phyloP scores from a whole-genome alignment of 2,888 invertebrate species.

The Pseudococcus jackbeardsleyi region DNA sequence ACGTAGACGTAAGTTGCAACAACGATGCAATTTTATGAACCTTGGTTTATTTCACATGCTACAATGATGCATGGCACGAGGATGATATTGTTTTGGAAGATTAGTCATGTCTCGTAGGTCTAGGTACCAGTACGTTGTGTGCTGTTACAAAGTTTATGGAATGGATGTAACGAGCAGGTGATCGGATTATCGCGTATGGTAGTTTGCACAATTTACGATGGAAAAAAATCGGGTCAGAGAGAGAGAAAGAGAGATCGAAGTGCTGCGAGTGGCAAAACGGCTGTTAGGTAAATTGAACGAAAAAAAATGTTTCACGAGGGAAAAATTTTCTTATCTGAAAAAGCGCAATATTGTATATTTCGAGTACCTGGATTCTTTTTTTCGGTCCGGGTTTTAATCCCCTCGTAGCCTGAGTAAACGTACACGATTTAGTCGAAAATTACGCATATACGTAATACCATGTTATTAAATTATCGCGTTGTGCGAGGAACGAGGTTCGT shows the following conservation, averaged over 20 bases:
- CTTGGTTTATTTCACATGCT: background rate
- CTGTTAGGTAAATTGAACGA: constrained; percentile 10
- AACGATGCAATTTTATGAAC: background rate
- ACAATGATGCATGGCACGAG: background rate
- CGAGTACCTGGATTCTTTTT: background rate
- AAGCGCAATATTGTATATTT: background rate
- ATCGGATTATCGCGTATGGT: constrained; percentile 3
- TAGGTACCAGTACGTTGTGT: background rate
- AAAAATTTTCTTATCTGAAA: background rate
- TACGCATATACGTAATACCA: background rate
- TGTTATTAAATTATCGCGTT: constrained; percentile 8
- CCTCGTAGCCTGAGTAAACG: background rate
- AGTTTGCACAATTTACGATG: constrained; percentile 9
- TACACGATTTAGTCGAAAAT: background rate
- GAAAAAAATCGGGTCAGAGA: constrained; percentile 3
- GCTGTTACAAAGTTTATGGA: background rate
- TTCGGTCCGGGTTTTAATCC: background rate
- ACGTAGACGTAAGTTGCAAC: background rate
- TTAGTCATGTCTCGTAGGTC: background rate
- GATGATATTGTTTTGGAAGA: constrained; percentile 6
- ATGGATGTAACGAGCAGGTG: background rate
- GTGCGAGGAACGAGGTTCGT: background rate
- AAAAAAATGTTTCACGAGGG: background rate
- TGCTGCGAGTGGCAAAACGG: background rate
- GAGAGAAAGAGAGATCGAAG: background rate